phyloP scores from a whole-genome alignment of 2,113 vertebrate genomes.

The Rhegmatorhina hoffmannsi region DNA sequence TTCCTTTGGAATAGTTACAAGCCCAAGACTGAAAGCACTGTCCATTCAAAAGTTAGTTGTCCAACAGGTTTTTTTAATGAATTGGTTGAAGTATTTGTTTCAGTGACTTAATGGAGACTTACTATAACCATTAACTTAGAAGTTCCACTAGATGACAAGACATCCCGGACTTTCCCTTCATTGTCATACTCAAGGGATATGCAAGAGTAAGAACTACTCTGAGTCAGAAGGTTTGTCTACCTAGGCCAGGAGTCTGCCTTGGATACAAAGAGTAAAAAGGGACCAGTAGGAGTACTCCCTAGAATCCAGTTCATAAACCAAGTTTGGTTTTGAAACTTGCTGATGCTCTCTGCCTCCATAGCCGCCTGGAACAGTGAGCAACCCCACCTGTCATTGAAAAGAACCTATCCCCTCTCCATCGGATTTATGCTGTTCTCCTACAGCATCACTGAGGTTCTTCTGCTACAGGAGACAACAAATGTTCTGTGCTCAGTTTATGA shows the following conservation, averaged over 20 bases:
- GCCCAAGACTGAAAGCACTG: neutral
- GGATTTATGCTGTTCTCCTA: neutral
- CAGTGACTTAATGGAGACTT: neutral
- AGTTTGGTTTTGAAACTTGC: neutral
- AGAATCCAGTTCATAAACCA: neutral
- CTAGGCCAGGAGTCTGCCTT: neutral
- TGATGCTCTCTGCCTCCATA: neutral
- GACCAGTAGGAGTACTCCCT: neutral
- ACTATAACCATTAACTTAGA: neutral
- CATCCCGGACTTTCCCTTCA: neutral
- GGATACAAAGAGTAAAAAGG: neutral
- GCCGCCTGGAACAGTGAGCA: neutral
- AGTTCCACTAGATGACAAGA: neutral
- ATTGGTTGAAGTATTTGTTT: neutral
- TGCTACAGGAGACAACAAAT: rapidly evolving
- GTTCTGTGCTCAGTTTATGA: neutral
- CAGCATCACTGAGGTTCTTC: neutral
- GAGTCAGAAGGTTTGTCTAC: neutral
- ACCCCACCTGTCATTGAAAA: neutral
- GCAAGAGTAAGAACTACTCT: neutral
- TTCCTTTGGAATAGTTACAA: neutral
- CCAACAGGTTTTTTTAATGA: neutral
- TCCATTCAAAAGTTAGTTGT: neutral
- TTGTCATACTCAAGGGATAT: neutral
- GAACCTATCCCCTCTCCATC: neutral